These are phyloP conservation scores for Conomelus anceps DNA, from an alignment of 2,888 invertebrate species.

Conservation along the genomic window DNA sequence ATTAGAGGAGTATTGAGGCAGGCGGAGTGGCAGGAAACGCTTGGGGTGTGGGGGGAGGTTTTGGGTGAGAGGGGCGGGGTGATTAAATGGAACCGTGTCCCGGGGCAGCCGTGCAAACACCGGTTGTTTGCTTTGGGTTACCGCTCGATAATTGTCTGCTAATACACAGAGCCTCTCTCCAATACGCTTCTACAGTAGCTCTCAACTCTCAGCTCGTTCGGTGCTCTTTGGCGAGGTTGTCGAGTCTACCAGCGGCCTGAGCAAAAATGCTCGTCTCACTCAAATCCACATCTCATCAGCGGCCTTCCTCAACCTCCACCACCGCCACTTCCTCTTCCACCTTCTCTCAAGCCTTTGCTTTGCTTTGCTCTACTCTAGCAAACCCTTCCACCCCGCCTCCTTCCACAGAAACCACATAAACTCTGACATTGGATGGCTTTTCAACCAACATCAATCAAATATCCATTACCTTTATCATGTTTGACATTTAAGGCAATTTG, in stretches of 20 bases:
- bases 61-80: slow-evolving; percentile 11
- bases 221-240: neutral
- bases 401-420: neutral
- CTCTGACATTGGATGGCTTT: neutral
- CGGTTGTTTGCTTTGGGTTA: slow-evolving; percentile 4
- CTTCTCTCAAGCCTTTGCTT: neutral
- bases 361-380: too few relatives aligned
- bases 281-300: neutral
- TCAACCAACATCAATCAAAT: neutral
- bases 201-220: neutral
- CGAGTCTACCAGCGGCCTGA: neutral
- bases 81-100: slow-evolving; percentile 22
- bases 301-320: neutral
- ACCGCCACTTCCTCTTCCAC: neutral
- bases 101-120: slow-evolving; percentile 5
- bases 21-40: too few relatives aligned
- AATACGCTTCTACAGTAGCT: neutral
- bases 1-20: slow-evolving; percentile 19
- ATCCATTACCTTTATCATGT: neutral
- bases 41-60: slow-evolving; percentile 1
- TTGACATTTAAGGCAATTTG: neutral
- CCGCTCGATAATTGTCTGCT: slow-evolving; percentile 12
- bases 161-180: neutral
- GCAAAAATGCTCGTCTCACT: neutral
- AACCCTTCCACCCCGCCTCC: too few relatives aligned